Evolutionary conservation across 2,888 invertebrate species (phyloP).

Genomic region (Dolichopus griseipennis): DNA sequence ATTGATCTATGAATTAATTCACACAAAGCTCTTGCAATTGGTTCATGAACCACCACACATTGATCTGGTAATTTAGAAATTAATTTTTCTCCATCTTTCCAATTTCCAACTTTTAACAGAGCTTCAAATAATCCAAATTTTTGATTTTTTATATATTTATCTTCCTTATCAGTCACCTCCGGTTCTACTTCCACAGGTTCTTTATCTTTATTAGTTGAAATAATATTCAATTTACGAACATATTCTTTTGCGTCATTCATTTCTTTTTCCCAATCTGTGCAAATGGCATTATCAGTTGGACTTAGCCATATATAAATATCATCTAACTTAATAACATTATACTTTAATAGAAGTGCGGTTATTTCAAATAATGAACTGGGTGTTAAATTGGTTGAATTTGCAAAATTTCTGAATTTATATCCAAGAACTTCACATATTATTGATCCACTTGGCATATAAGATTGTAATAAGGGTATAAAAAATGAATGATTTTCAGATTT

Average conservation of each 20-base stretch:
- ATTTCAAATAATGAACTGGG: slow-evolving; percentile 81
- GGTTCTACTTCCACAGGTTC: slow-evolving; percentile 62
- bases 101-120: slow-evolving; percentile 77
- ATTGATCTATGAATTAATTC: slow-evolving; percentile 72
- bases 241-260: slow-evolving; percentile 76
- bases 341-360: slow-evolving; percentile 81
- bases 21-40: slow-evolving; percentile 70
- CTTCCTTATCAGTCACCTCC: slow-evolving; percentile 57
- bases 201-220: slow-evolving; percentile 72
- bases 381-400: slow-evolving; percentile 48
- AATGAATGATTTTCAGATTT: slow-evolving; percentile 67
- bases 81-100: slow-evolving; percentile 75
- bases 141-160: slow-evolving; percentile 59
- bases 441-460: slow-evolving; percentile 79
- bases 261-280: slow-evolving; percentile 72
- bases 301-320: slow-evolving; percentile 87
- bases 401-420: slow-evolving; percentile 74
- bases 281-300: slow-evolving; percentile 76
- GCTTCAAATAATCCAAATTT: slow-evolving; percentile 90
- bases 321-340: slow-evolving; percentile 74
- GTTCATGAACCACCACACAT: slow-evolving; percentile 66
- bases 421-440: slow-evolving; percentile 92
- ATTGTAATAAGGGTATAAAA: slow-evolving; percentile 77
- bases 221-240: slow-evolving; percentile 74
- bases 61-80: slow-evolving; percentile 75